Conservation (phyloP, 2,888 invertebrate species). For the Suillia variegata region DNA sequence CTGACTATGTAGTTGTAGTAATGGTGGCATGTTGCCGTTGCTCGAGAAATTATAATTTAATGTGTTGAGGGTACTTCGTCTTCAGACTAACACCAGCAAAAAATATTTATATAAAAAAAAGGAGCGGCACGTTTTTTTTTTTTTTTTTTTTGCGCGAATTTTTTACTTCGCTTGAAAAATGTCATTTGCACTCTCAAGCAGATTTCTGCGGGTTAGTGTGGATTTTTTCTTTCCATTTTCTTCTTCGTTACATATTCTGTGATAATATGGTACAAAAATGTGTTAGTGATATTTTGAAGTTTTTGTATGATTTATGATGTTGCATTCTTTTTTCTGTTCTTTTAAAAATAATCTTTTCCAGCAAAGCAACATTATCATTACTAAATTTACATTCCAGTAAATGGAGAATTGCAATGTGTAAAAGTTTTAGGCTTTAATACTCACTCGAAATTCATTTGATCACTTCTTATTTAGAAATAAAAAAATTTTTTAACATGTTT, state of each 20-base stretch:
- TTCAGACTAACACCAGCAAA: no score
- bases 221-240: background rate
- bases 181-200: constrained; percentile 4
- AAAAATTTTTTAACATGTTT: no score
- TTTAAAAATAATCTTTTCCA: no score
- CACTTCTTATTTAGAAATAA: no score
- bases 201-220: no score
- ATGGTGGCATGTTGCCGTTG: background rate
- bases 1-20: background rate
- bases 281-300: background rate
- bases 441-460: no score
- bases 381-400: no score
- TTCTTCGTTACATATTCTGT: background rate
- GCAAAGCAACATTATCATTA: no score
- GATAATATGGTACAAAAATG: background rate
- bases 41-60: constrained; percentile 3
- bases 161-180: constrained; percentile 2
- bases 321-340: constrained; percentile 1
- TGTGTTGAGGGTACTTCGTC: background rate
- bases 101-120: no score
- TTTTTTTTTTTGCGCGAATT: background rate
- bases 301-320: constrained; percentile 16
- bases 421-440: no score
- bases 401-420: no score
- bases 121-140: background rate